Conservation (phyloP, 2,797 vertebrate species). For the Spinus olivaceus region DNA sequence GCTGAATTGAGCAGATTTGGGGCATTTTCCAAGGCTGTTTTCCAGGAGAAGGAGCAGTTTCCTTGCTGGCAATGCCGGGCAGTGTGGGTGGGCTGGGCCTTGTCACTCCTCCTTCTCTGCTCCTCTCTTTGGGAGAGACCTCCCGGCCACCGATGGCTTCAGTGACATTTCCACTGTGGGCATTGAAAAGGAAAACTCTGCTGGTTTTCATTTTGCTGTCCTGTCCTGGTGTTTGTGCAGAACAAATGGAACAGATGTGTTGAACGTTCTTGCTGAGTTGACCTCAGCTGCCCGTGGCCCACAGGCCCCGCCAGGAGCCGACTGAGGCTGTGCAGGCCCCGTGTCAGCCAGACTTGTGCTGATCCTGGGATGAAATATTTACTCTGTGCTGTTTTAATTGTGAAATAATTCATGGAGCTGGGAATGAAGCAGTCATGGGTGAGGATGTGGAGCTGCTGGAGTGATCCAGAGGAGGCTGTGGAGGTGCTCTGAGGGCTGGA, state of each 20-base stretch:
- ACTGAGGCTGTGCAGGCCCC: background rate
- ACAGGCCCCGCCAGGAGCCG: background rate
- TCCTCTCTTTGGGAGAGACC: background rate
- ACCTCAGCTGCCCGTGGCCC: background rate
- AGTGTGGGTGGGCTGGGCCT: background rate
- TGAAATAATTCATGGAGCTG: background rate
- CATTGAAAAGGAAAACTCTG: background rate
- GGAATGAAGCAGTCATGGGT: rapidly evolving
- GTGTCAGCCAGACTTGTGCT: background rate
- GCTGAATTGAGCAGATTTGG: background rate
- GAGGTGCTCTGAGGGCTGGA: background rate
- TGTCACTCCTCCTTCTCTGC: rapidly evolving
- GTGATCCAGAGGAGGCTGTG: background rate
- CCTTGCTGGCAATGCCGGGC: background rate
- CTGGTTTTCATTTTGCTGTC: background rate
- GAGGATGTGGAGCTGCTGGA: background rate
- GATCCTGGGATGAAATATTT: background rate
- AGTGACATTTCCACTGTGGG: background rate
- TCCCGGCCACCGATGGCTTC: background rate
- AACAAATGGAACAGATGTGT: background rate
- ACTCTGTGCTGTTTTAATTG: background rate
- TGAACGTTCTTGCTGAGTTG: rapidly evolving
- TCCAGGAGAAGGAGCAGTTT: background rate
- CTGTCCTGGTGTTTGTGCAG: background rate
- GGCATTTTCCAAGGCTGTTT: background rate